Evolutionary conservation across 2,113 vertebrate species (phyloP).

Genomic region (pig (Sus scrofa)): T2T-Sscrofa CM000822.6:13428501-13429000

Average conservation of each 20-base stretch:
- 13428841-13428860: background rate
- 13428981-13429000: background rate
- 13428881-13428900: background rate
- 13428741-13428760: background rate
- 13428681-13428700: conserved; percentile 25
- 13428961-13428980: background rate
- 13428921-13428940: background rate
- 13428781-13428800: conserved; percentile 11
- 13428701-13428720: background rate
- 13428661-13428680: conserved; percentile 10
- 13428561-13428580: background rate
- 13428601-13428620: background rate
- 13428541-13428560: background rate
- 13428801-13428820: background rate
- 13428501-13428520: conserved; percentile 20
- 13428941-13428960: background rate
- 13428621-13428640: background rate
- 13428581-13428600: background rate
- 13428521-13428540: conserved; percentile 5
- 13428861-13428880: background rate
- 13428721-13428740: background rate
- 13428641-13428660: background rate
- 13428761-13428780: conserved; percentile 50
- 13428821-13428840: conserved; percentile 8
- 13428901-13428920: background rate